Base-by-base conservation (phyloP, 2,888 invertebrate species). In the Coenonympha arcania region DNA sequence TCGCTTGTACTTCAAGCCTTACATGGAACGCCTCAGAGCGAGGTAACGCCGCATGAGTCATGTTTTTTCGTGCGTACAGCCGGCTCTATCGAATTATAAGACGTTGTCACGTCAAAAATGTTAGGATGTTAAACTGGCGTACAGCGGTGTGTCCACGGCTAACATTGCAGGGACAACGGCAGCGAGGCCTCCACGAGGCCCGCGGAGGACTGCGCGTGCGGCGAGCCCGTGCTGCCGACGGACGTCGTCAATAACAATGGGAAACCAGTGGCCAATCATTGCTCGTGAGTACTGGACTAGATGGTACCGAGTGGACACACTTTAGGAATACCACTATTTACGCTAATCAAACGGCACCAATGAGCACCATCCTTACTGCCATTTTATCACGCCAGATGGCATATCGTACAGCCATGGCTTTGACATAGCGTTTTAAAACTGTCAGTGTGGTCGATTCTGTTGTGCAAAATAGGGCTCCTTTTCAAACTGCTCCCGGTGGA, bases 231-330 rank as follows among this genome's bases (percentile, higher is more conserved):
- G 45, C 44, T 52, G 46, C 59, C 60, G 20, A 50, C 54, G 45
- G 66, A 65, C 39, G 39, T 46, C 19, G 34, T 57, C 50, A 62
- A 68, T 59, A 73, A 73, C 57, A 83, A 83, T 72, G 81, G 79
- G 57, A 84, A 83, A 65, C 70, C 78, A 5, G 54, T 68, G 40
- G 64, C 66, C 63, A 84, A 85, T 69, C 85, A 86, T 75, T 86
- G 85, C 79, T 79, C 83, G 86, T 86, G 75, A 85, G 86, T 84
- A 79, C 65, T n/a, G n/a, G n/a, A n/a, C n/a, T n/a, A n/a, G n/a
- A n/a, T n/a, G 48, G 50, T 13, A 31, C 13, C 16, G 4, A 4
- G 31, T 33, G 31, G 31, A 33, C 9, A 33, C 31, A 33, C 31
- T 16, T 16, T n/a, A 31, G 15, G 31, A 30, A 13, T 6, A 30